These are phyloP conservation scores for Slavum lentiscoides DNA, from an alignment of 2,888 invertebrate species.

Conservation along the genomic window DNA sequence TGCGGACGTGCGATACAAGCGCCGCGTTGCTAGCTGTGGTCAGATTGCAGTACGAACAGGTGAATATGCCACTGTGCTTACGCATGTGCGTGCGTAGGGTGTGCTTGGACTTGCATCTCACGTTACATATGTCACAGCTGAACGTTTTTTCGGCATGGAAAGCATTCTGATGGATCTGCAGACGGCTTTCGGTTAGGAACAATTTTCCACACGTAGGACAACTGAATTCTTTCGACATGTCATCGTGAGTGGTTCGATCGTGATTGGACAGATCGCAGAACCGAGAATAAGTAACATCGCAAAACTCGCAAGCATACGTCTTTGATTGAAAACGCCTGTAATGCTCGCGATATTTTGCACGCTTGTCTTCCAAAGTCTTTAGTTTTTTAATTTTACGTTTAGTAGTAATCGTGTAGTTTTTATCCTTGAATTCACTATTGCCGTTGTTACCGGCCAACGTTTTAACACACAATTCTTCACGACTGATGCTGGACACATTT, in stretches of 20 bases:
- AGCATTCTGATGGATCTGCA: slow-evolving; percentile 52
- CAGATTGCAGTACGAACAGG: slow-evolving; percentile 50
- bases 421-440: neutral
- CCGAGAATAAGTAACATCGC: slow-evolving; percentile 52
- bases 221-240: slow-evolving; percentile 51
- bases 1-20: slow-evolving; percentile 56
- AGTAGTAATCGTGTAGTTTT: neutral
- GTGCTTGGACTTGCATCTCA: slow-evolving; percentile 54
- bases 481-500: neutral
- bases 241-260: slow-evolving; percentile 54
- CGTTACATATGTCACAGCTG: slow-evolving; percentile 53
- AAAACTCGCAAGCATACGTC: slow-evolving; percentile 54
- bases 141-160: slow-evolving; percentile 54
- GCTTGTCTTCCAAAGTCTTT: slow-evolving; percentile 43
- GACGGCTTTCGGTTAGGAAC: slow-evolving; percentile 52
- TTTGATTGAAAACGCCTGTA: slow-evolving; percentile 54
- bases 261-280: slow-evolving; percentile 55
- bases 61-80: slow-evolving; percentile 51
- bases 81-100: slow-evolving; percentile 54
- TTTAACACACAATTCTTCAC: neutral
- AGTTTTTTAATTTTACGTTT: slow-evolving; percentile 42
- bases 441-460: neutral
- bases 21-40: slow-evolving; percentile 54
- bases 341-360: slow-evolving; percentile 53
- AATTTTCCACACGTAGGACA: slow-evolving; percentile 55